Conservation (phyloP, 1,140 invertebrate genomes). For the Ylistrum balloti region DNA sequence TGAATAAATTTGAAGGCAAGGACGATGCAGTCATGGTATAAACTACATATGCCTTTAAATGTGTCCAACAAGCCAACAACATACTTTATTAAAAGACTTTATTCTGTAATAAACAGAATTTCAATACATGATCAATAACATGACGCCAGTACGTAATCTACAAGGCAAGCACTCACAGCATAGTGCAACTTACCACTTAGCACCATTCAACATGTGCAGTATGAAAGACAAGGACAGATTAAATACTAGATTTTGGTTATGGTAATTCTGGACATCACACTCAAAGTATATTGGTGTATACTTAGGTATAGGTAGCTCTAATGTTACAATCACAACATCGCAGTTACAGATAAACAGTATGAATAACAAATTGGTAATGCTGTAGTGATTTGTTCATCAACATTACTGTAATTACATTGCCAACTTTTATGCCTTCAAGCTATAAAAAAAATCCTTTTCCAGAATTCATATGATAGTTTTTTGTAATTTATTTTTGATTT, state of each 20-base stretch:
- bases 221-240: not conserved
- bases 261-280: not conserved
- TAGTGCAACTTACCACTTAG: not conserved
- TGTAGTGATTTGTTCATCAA: too few relatives aligned
- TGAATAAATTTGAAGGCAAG: too few relatives aligned
- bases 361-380: not conserved
- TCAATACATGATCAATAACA: not conserved
- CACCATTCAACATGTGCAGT: conserved; percentile 1
- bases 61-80: not conserved
- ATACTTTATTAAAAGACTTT: not conserved
- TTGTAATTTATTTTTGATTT: too few relatives aligned
- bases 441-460: too few relatives aligned
- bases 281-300: too few relatives aligned
- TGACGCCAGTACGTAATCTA: not conserved
- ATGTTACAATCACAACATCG: not conserved
- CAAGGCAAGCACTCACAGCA: not conserved
- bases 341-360: too few relatives aligned
- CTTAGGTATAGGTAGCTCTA: too few relatives aligned
- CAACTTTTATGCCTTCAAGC: too few relatives aligned
- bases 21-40: too few relatives aligned
- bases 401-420: not conserved
- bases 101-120: not conserved
- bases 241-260: not conserved
- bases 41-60: too few relatives aligned
- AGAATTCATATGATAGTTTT: too few relatives aligned